Conservation (phyloP, 2,797 vertebrate genomes). For the Threskiornis aethiopicus region DNA sequence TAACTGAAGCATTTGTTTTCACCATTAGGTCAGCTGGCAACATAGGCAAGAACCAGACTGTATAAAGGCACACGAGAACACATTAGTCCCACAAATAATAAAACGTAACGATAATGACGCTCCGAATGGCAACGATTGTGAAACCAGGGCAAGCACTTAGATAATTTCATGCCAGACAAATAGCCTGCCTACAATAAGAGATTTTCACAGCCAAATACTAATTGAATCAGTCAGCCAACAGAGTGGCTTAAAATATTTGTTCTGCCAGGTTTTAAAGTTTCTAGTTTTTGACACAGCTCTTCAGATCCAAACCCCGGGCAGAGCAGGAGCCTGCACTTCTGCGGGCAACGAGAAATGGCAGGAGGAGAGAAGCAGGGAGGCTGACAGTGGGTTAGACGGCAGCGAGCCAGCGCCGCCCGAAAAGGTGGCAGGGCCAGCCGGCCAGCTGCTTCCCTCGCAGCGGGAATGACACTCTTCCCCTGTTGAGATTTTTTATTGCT, state of each 20-base stretch:
- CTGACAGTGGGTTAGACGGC: neutral
- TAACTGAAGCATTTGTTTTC: neutral
- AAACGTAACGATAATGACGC: neutral
- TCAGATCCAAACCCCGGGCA: fast-evolving
- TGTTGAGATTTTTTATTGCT: neutral
- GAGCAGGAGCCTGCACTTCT: neutral
- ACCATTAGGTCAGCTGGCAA: neutral
- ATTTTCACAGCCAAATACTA: neutral
- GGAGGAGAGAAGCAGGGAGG: neutral
- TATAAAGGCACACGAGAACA: neutral
- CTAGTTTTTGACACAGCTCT: neutral
- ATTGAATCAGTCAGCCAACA: neutral
- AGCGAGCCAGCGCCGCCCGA: neutral
- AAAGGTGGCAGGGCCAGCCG: neutral
- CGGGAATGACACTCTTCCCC: neutral
- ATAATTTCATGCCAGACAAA: neutral
- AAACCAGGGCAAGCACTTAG: neutral
- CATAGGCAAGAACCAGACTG: neutral
- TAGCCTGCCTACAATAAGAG: neutral
- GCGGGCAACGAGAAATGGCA: fast-evolving
- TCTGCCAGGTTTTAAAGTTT: neutral
- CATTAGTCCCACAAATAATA: neutral
- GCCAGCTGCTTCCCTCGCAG: neutral
- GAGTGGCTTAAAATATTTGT: neutral
- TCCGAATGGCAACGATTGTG: neutral